phyloP scores from a whole-genome alignment of 92 coral and sea anemone genomes.

The Blastomussa wellsi region DNA sequence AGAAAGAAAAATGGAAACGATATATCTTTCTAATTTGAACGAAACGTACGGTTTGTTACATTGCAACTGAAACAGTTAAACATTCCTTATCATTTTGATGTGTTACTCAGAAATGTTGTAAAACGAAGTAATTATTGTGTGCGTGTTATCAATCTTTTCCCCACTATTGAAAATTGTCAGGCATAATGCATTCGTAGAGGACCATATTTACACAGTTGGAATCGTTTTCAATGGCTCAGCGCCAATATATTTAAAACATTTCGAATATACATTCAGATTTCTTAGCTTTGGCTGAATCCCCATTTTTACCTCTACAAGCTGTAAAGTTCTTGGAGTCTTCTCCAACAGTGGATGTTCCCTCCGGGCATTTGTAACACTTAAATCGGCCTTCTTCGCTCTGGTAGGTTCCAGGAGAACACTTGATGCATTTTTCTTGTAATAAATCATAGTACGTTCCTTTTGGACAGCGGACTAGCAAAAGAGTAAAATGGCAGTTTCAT shows the following conservation, averaged over 20 bases:
- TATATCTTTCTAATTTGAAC: background rate
- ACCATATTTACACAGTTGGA: background rate
- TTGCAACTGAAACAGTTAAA: background rate
- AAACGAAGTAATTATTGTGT: background rate
- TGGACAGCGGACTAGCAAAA: conserved; percentile 86
- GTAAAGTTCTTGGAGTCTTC: conserved; percentile 93
- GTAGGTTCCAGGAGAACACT: conserved; percentile 84
- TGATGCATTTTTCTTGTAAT: conserved; percentile 72
- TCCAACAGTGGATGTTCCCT: conserved; percentile 89
- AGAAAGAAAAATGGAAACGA: background rate
- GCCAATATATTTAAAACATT: background rate
- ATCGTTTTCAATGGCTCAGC: background rate
- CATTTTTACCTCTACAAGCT: conserved; percentile 76
- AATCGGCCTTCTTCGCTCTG: conserved; percentile 82
- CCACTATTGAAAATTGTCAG: background rate
- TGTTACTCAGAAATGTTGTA: background rate
- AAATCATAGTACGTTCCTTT: conserved; percentile 77
- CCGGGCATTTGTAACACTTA: conserved; percentile 76
- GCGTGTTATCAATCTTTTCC: background rate
- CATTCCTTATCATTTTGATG: background rate
- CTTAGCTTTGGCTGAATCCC: no score
- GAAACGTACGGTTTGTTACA: background rate
- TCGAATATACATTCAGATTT: no score
- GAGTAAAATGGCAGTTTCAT: background rate
- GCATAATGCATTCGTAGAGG: background rate